Evolutionary conservation across 2,888 invertebrate genomes (phyloP), one percentile per base, ranked within the genome.

Genomic region (Galeopsomyia nigrocyanea): DNA sequence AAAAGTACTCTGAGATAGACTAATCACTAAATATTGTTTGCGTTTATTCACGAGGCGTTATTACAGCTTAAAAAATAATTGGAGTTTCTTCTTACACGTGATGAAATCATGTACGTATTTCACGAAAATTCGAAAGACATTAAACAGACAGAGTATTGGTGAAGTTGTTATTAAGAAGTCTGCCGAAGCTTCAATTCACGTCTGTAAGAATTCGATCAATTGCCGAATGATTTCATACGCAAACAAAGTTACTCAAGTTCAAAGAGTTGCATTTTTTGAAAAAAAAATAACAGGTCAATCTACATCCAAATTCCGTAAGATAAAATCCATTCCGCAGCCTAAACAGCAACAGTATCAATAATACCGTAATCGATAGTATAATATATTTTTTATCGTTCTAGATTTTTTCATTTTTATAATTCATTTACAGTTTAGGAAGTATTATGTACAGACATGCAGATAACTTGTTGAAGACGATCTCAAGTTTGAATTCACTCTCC

Each of bases 51-150:
- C 21, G n/a, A 67, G 21, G 46, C 51, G n/a, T 58, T 51, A 58
- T 47, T 57, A 65, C 19, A 51, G 50, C 16, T 39, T 58, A 16
- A 57, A 67, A 67, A 60, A 67, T 67, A 60, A 67, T n/a, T 55
- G 3, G 22, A 67, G 50, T 60, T 50, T 65, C 56, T 46, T 14
- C 46, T 67, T 67, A 47, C 39, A 51, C 10, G 50, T 26, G 31
- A 26, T 39, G 7, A 39, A 39, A 39, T 39, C 39, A 13, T 39
- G 39, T 39, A 39, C 13, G n/a, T n/a, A 39, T 39, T 39, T 39
- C 39, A 39, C 39, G n/a, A 63, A 69, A 62, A 58, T 63, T 70
- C 58, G 69, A 70, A 64, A 63, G 69, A 70, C 69, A 64, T 69
- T 50, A 50, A 57, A 70, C 58, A 57, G 63, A 58, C 57, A 17